These are phyloP conservation scores for Myiozetetes cayanensis DNA, from an alignment of 2,113 vertebrate genomes.

Conservation along the genomic window DNA sequence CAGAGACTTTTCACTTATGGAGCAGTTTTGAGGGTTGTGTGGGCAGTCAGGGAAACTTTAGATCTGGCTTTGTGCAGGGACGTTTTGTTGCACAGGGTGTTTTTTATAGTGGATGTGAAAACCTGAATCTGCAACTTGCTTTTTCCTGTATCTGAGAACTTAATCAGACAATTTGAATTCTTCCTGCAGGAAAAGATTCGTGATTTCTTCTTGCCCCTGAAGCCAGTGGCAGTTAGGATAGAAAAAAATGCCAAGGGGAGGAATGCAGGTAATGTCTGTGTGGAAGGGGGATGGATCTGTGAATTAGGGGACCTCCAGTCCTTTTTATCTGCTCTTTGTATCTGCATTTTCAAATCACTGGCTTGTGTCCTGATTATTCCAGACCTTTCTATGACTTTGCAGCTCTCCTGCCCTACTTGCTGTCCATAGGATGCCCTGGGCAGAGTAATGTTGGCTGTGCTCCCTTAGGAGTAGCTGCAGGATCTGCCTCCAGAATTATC, in stretches of 20 bases:
- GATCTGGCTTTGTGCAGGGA: neutral
- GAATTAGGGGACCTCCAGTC: neutral
- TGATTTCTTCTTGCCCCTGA: slow-evolving; percentile 91
- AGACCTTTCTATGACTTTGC: slow-evolving; percentile 18
- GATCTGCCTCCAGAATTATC: neutral
- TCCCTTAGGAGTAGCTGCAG: neutral
- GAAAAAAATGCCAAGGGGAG: slow-evolving; percentile 82
- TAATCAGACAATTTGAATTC: neutral
- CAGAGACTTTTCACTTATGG: accelerated
- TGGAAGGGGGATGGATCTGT: neutral
- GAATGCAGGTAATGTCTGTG: slow-evolving; percentile 76
- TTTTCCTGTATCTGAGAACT: neutral
- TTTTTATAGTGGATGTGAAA: neutral
- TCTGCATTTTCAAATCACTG: neutral
- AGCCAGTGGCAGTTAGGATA: slow-evolving; percentile 86
- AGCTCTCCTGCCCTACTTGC: slow-evolving; percentile 27
- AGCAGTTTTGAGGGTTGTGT: neutral
- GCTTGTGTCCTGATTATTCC: neutral
- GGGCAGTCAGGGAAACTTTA: accelerated
- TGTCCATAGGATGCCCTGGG: neutral
- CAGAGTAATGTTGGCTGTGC: neutral
- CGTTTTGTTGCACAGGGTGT: accelerated
- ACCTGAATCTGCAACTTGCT: neutral
- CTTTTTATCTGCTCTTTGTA: neutral
- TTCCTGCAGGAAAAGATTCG: slow-evolving; percentile 81